These are phyloP conservation scores for Tylochromis polylepis DNA, from an alignment of 2,113 vertebrate species.

Conservation along the genomic window DNA sequence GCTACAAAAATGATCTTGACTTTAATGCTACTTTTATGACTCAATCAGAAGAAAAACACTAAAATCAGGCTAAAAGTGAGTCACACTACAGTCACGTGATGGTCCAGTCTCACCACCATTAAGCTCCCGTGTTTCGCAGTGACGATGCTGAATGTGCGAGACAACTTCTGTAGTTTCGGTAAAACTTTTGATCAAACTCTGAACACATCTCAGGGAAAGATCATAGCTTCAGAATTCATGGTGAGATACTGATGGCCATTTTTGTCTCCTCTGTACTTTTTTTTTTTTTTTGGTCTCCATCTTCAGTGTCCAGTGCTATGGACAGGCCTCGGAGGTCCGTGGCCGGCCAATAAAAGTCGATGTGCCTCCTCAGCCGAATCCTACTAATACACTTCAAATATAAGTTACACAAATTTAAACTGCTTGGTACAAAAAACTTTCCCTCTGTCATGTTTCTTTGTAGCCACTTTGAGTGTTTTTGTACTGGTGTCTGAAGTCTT, in stretches of 20 bases:
- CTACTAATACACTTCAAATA: neutral
- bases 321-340: neutral
- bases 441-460: fast-evolving
- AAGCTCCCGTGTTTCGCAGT: neutral
- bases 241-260: neutral
- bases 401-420: neutral
- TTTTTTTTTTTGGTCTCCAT: neutral
- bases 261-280: neutral
- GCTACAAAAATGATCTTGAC: no score
- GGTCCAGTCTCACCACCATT: neutral
- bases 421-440: fast-evolving
- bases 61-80: no score
- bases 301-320: neutral
- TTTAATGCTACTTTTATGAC: no score
- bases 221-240: neutral
- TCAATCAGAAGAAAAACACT: no score
- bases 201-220: no score
- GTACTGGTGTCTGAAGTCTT: fast-evolving
- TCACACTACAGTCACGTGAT: no score
- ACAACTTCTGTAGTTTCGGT: neutral
- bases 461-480: neutral
- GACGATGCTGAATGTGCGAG: no score
- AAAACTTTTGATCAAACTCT: neutral
- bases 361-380: neutral
- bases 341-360: neutral